Conservation (phyloP, 2,797 vertebrate genomes). For the Sebastes minor region DNA sequence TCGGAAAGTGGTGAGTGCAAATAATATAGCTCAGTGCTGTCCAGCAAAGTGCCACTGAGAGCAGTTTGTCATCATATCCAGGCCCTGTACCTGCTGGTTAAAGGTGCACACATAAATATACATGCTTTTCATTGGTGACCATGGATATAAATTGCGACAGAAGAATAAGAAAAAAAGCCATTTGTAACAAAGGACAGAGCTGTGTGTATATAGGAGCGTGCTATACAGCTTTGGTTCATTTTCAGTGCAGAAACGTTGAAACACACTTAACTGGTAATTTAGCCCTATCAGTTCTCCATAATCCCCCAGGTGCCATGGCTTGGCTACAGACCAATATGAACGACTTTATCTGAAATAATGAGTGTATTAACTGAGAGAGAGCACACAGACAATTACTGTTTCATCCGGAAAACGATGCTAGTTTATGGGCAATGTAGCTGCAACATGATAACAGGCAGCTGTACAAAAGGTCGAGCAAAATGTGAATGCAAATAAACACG, state of each 20-base stretch:
- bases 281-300: conserved; percentile 30
- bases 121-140: not conserved
- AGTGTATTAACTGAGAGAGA: conserved; percentile 13
- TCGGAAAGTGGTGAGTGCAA: conserved; percentile 20
- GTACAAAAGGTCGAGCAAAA: not conserved
- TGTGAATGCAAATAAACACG: conserved; percentile 5
- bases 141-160: not conserved
- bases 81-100: not conserved
- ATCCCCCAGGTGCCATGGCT: conserved; percentile 41
- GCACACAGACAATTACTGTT: conserved; percentile 9
- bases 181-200: not conserved
- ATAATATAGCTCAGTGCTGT: not conserved
- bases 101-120: not conserved
- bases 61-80: not conserved
- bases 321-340: conserved; percentile 18
- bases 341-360: conserved; percentile 43
- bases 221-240: conserved; percentile 7
- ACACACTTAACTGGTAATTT: conserved; percentile 39
- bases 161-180: not conserved
- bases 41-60: not conserved
- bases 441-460: not conserved
- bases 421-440: conserved; percentile 23
- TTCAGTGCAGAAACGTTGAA: conserved; percentile 24
- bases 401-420: conserved; percentile 7
- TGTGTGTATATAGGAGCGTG: conserved; percentile 27